Conservation (phyloP, 2,797 vertebrate species). For the Syngnathus rostellatus region DNA sequence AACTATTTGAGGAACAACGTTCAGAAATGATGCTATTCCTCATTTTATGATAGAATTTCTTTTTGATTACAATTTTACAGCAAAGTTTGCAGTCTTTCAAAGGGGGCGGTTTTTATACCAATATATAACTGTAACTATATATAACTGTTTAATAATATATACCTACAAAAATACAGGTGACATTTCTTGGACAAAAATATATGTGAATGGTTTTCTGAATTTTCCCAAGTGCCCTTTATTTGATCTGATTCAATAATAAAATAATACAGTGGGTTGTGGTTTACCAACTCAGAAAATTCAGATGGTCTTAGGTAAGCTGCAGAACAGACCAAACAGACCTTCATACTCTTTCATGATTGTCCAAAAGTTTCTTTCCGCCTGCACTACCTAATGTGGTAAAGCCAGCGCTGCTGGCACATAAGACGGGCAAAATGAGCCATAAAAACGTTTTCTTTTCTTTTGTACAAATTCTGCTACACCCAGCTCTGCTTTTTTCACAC, state of each 20-base stretch:
- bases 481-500: slow-evolving; percentile 51
- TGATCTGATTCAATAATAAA: slow-evolving; percentile 15
- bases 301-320: slow-evolving; percentile 21
- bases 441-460: slow-evolving; percentile 19
- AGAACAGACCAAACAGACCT: slow-evolving; percentile 22
- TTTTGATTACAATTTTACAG: slow-evolving; percentile 62
- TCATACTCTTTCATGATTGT: slow-evolving; percentile 25
- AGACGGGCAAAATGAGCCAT: slow-evolving; percentile 34
- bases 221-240: slow-evolving; percentile 24
- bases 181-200: slow-evolving; percentile 10
- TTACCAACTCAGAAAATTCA: slow-evolving; percentile 20
- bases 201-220: slow-evolving; percentile 15
- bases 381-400: slow-evolving; percentile 34
- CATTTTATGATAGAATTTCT: slow-evolving; percentile 76
- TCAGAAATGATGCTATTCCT: slow-evolving; percentile 71
- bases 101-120: background rate
- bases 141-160: too few relatives aligned
- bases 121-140: background rate
- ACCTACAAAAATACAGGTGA: slow-evolving; percentile 5
- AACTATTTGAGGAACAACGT: slow-evolving; percentile 75
- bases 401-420: slow-evolving; percentile 24
- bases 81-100: background rate
- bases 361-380: slow-evolving; percentile 19
- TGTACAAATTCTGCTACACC: slow-evolving; percentile 33
- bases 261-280: slow-evolving; percentile 18